Percentiles rank a stretch among this genome's conserved stretches.
Conservation (phyloP, 2,888 invertebrate species). For the Noctua janthina region DNA sequence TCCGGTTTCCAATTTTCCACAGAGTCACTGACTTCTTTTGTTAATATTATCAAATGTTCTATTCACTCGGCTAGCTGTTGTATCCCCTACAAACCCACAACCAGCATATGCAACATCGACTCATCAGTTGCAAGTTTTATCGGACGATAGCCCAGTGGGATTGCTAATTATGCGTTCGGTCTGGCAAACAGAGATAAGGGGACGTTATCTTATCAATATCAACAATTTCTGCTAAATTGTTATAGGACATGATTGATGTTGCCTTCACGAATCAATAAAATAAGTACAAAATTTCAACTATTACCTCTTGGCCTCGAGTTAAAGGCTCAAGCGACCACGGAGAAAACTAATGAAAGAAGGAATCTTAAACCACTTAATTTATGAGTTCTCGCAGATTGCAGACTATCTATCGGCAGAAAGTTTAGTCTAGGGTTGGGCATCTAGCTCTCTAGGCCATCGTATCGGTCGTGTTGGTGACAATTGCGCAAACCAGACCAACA, state of each 20-base stretch:
- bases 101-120: constrained; percentile 9
- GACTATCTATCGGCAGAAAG: background rate
- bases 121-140: constrained; percentile 36
- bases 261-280: constrained; percentile 23
- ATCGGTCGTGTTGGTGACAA: background rate
- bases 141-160: constrained; percentile 32
- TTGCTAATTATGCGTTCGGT: constrained; percentile 48
- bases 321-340: background rate
- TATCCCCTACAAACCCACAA: no score
- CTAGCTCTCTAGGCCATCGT: background rate
- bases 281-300: background rate
- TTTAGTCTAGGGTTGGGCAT: background rate
- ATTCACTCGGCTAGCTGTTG: background rate
- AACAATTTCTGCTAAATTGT: constrained; percentile 41
- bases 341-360: background rate
- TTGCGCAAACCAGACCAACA: background rate
- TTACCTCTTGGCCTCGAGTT: background rate
- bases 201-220: constrained; percentile 49
- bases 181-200: constrained; percentile 37
- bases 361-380: background rate
- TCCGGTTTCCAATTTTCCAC: background rate
- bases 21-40: background rate
- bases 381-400: background rate
- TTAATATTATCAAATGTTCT: background rate
- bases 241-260: constrained; percentile 36